Percentiles rank a stretch among this genome's conserved stretches.
Evolutionary conservation across 2,888 invertebrate genomes (phyloP).

Genomic region (Amphipoea oculea): DNA sequence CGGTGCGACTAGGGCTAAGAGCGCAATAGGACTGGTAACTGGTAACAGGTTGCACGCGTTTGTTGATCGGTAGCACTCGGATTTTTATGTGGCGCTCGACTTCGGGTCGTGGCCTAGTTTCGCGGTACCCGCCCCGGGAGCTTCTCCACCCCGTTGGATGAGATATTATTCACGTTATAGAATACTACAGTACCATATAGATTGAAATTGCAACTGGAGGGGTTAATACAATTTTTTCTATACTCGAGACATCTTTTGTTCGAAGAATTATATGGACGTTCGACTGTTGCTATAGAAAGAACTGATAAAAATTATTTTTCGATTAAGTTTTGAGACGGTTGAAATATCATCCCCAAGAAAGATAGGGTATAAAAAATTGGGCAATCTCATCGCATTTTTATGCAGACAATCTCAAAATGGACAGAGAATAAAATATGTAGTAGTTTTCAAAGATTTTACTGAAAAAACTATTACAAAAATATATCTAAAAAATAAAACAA

Average conservation of each 20-base stretch:
- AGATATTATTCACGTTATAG: slow-evolving; percentile 41
- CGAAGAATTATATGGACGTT: not conserved
- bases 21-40: slow-evolving; percentile 51
- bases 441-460: not conserved
- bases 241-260: not conserved
- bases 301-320: not conserved
- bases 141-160: slow-evolving; percentile 62
- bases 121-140: slow-evolving; percentile 47
- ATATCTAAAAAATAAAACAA: no score
- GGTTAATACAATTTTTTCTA: not conserved
- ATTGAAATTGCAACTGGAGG: slow-evolving; percentile 7
- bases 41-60: slow-evolving; percentile 62
- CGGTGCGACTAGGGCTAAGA: slow-evolving; percentile 49
- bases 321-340: not conserved
- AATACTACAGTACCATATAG: not conserved
- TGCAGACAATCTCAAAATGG: not conserved
- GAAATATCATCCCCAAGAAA: not conserved
- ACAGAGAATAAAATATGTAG: not conserved
- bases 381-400: not conserved
- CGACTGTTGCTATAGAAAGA: not conserved
- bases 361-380: not conserved
- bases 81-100: slow-evolving; percentile 59
- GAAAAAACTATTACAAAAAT: not conserved
- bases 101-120: slow-evolving; percentile 63
- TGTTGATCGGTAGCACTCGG: slow-evolving; percentile 55